A percentile compares a stretch with the other conserved stretches of the same genome.
These are phyloP conservation scores for Zoanthus sociatus DNA, from an alignment of 92 coral and sea anemone genomes.

Conservation along the genomic window DNA sequence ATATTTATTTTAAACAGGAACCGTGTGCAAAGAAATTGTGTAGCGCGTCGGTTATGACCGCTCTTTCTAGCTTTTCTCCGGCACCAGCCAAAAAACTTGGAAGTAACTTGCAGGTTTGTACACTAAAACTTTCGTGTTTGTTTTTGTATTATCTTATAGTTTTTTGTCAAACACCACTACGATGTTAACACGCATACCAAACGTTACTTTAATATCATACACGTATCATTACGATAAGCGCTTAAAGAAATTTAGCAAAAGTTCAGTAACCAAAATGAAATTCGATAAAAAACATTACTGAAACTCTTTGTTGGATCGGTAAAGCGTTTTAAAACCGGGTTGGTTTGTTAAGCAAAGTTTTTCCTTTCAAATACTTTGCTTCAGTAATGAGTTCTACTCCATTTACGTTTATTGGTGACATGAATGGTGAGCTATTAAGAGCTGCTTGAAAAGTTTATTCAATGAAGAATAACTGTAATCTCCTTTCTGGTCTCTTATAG, in stretches of 20 bases:
- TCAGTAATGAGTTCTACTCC: constrained; percentile 25
- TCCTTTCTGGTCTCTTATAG: neutral
- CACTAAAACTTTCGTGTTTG: neutral
- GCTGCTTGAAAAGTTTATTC: constrained; percentile 3
- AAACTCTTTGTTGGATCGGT: neutral
- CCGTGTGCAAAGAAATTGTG: constrained; percentile 70
- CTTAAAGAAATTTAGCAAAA: neutral
- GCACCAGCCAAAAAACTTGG: constrained; percentile 62
- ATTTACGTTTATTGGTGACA: constrained; percentile 23
- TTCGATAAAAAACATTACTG: neutral
- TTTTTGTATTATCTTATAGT: neutral
- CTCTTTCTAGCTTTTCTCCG: constrained; percentile 56
- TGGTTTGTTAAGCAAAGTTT: constrained; percentile 6
- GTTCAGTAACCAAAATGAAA: neutral
- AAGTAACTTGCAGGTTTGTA: constrained; percentile 33
- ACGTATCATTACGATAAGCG: neutral
- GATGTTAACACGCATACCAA: constrained; percentile 19
- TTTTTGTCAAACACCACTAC: constrained; percentile 15
- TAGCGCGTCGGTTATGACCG: constrained; percentile 54
- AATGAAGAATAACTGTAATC: neutral
- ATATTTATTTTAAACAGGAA: constrained; percentile 49
- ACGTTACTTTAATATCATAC: neutral
- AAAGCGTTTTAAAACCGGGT: neutral
- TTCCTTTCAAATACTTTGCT: neutral
- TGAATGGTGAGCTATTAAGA: constrained; percentile 28